Conservation (phyloP, 2,797 vertebrate species). For the Oreortyx pictus region DNA sequence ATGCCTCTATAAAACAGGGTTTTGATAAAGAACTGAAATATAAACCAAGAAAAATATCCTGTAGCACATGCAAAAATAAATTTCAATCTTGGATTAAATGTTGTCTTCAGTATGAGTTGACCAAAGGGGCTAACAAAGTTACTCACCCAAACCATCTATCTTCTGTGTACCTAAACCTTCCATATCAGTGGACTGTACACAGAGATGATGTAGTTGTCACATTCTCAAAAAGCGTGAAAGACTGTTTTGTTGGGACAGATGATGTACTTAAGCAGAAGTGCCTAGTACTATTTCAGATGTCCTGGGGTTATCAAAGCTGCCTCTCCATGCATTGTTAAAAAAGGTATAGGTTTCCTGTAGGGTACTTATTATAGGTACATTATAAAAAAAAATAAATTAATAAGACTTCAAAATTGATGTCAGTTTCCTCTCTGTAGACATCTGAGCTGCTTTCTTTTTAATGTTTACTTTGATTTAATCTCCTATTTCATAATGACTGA, state of each 20-base stretch:
- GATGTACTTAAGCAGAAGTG: neutral
- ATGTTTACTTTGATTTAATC: neutral
- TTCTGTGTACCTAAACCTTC: neutral
- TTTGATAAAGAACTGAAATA: neutral
- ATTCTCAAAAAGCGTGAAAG: neutral
- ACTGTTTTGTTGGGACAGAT: neutral
- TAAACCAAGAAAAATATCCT: neutral
- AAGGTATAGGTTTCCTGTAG: neutral
- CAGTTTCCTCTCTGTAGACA: neutral
- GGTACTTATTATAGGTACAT: neutral
- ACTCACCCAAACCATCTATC: neutral
- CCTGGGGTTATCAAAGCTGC: neutral
- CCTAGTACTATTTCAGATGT: neutral
- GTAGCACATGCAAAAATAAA: neutral
- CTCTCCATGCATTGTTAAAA: neutral
- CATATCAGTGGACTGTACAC: neutral
- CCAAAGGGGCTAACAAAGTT: neutral
- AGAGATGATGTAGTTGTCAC: neutral
- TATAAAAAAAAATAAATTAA: neutral
- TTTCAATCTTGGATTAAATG: neutral
- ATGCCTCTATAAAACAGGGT: neutral
- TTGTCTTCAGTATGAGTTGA: neutral
- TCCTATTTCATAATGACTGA: neutral
- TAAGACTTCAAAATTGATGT: neutral
- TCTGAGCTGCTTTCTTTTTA: neutral